Evolutionary conservation across 2,113 vertebrate species (phyloP).

Genomic region (Psophia crepitans): DNA sequence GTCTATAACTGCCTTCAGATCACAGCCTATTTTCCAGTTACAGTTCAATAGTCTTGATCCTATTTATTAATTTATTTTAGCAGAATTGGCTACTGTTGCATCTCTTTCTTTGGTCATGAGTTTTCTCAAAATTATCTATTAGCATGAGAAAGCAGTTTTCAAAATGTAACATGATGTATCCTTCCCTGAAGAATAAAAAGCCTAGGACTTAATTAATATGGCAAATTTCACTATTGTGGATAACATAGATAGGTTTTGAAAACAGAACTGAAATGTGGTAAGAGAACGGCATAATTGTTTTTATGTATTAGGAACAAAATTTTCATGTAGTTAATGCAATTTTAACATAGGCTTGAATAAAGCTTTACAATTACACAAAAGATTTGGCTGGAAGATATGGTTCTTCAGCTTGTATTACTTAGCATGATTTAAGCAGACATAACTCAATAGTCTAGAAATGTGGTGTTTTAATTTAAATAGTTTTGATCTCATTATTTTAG

Average conservation of each 20-base stretch:
- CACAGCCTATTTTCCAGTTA: neutral
- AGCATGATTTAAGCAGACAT: neutral
- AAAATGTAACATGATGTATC: neutral
- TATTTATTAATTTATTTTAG: neutral
- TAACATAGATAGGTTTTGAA: neutral
- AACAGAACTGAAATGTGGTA: neutral
- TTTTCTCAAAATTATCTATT: neutral
- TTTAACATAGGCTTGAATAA: neutral
- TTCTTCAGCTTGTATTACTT: neutral
- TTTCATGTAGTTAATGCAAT: neutral
- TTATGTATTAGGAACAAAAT: neutral
- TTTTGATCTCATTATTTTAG: constrained; percentile 48
- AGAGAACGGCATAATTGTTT: neutral
- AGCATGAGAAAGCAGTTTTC: neutral
- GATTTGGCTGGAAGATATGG: neutral
- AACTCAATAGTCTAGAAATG: constrained; percentile 20
- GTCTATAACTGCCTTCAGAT: neutral
- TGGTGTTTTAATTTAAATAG: constrained; percentile 40
- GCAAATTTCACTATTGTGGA: neutral
- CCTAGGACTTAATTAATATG: neutral
- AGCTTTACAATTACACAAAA: constrained; percentile 5
- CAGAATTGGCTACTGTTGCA: neutral
- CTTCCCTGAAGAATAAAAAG: neutral
- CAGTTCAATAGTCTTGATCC: neutral
- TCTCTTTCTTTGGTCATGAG: neutral